phyloP scores from a whole-genome alignment of 2,113 vertebrate species.

The Hystrix cristata region DNA sequence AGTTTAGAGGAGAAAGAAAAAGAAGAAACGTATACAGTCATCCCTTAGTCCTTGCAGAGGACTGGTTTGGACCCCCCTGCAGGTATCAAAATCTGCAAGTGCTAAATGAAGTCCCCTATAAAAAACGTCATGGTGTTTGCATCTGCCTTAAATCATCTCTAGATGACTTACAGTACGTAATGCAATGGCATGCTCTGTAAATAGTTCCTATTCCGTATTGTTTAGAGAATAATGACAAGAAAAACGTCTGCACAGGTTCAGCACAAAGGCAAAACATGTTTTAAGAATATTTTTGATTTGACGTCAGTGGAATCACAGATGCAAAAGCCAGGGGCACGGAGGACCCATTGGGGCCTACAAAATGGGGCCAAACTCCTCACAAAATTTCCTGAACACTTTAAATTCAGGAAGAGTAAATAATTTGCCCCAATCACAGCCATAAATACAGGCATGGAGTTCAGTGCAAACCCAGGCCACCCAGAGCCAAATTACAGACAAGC shows the following conservation, averaged over 20 bases:
- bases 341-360: no score
- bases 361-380: not conserved
- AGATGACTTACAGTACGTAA: not conserved
- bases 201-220: not conserved
- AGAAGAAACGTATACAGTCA: not conserved
- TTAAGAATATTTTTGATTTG: not conserved
- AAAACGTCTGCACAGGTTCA: not conserved
- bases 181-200: not conserved
- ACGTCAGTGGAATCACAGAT: not conserved
- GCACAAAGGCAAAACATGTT: not conserved
- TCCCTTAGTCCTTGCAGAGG: no score
- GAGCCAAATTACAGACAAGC: fast-evolving
- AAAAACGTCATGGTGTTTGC: not conserved
- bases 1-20: not conserved
- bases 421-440: not conserved
- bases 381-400: not conserved
- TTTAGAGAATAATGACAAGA: not conserved
- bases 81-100: not conserved
- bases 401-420: not conserved
- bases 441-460: not conserved
- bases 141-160: not conserved
- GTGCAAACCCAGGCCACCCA: not conserved
- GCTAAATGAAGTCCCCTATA: no score
- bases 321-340: not conserved
- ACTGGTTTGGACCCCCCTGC: no score